Conservation (phyloP, 1,140 invertebrate genomes). For the Sminthurides bifidus region DNA sequence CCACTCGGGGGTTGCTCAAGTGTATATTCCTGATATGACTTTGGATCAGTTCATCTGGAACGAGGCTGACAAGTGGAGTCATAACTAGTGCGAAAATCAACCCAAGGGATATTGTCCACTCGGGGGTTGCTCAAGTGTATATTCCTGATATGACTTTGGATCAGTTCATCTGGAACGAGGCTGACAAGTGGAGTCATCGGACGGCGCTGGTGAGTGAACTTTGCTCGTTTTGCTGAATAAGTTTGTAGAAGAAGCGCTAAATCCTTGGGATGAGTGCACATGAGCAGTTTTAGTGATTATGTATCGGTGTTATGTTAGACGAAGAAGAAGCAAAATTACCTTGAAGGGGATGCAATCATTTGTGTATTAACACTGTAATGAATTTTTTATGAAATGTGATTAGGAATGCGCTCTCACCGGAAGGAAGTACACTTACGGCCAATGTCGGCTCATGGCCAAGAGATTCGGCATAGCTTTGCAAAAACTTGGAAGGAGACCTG, state of each 20-base stretch:
- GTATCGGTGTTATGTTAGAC: background rate
- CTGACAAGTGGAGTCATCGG: background rate
- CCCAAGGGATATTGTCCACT: background rate
- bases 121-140: background rate
- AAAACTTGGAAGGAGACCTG: constrained; percentile 2
- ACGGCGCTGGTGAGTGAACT: background rate
- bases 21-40: background rate
- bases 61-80: background rate
- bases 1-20: background rate
- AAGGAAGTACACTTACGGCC: constrained; percentile 35
- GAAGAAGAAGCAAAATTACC: background rate
- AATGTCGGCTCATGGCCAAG: constrained; percentile 29
- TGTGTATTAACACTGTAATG: background rate
- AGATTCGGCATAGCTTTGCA: constrained; percentile 36
- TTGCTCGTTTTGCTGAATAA: background rate
- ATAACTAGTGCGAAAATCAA: background rate
- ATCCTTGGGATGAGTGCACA: background rate
- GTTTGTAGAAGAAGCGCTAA: background rate
- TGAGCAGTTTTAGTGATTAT: background rate
- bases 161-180: background rate
- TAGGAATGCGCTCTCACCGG: constrained; percentile 36
- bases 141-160: constrained; percentile 1
- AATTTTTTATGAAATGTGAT: background rate
- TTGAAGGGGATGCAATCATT: background rate
- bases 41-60: background rate